Base-by-base conservation (phyloP, 2,888 invertebrate species). In the Pammene aurita region DNA sequence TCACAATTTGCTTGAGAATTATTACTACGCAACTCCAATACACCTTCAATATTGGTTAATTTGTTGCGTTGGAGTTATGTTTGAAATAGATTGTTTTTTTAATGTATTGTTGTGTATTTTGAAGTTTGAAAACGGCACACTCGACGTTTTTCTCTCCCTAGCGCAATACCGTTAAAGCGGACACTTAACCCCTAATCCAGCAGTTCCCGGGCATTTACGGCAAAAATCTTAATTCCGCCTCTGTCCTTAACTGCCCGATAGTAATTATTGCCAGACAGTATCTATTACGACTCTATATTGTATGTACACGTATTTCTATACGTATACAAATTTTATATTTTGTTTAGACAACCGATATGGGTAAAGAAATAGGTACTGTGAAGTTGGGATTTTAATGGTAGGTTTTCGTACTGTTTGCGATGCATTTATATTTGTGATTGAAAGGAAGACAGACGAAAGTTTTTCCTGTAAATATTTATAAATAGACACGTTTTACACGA, bases 171-270 rank as follows among this genome's bases (percentile, higher is more conserved):
- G 89, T 92, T 89, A 90, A 87, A 84, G 86, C 90, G 88, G 86
- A 88, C 90, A 91, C 92, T 92, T 92, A 92, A 91, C 92, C 92
- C 90, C 91, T 90, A 92, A 92, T 92, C 90, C 91, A 85, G 89
- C 88, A 90, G 87, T 90, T 90, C 87, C 86, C 81, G 83, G 78
- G 88, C 90, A 87, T 92, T 92, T 92, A 92, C 89, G 86, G 91
- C 89, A 90, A 92, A 92, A 92, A 91, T 92, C 92, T 92, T 92
- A 92, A 92, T 92, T 89, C 88, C 84, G 78, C 78, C 72, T 79
- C 89, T 90, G 92, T 82, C 87, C 88, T 90, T 92, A 92, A 92
- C 90, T 90, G 92, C 88, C 88, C 87, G 84, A 78, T 84, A 81
- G 89, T 92, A 92, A 92, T 92, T 92, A 92, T 90, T 84, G 84